phyloP scores from a whole-genome alignment of 2,797 vertebrate genomes.

The Sebastiscus albofasciatus region DNA sequence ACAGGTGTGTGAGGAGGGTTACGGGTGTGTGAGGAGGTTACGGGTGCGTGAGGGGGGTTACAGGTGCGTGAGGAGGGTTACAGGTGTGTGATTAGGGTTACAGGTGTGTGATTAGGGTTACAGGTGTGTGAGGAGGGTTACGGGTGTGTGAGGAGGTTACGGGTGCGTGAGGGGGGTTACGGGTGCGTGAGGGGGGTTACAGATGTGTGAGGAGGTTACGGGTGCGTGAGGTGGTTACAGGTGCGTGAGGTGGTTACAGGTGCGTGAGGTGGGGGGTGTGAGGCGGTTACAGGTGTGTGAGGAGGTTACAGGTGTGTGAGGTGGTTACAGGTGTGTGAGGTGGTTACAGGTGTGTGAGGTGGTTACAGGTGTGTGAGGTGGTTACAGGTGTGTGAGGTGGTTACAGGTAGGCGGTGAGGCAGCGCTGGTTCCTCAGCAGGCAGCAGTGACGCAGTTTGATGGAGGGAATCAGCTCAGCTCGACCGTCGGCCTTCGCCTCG shows the following conservation, averaged over 20 bases:
- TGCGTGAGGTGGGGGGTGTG: background rate
- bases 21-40: too few relatives aligned
- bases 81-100: too few relatives aligned
- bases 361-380: background rate
- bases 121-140: too few relatives aligned
- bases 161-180: too few relatives aligned
- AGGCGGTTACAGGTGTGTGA: too few relatives aligned
- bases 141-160: background rate
- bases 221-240: too few relatives aligned
- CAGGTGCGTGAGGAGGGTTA: too few relatives aligned
- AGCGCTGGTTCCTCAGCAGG: conserved; percentile 93
- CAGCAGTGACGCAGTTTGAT: conserved; percentile 96
- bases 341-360: background rate
- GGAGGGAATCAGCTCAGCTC: conserved; percentile 89
- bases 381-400: background rate
- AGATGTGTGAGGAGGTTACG: background rate
- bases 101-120: background rate
- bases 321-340: background rate
- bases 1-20: background rate
- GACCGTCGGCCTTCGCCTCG: conserved; percentile 88
- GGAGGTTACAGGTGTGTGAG: too few relatives aligned
- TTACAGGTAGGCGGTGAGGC: conserved; percentile 85
- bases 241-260: too few relatives aligned
- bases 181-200: background rate
- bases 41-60: too few relatives aligned